phyloP scores from a whole-genome alignment of 2,113 vertebrate species.

The Megalops atlanticus region DNA sequence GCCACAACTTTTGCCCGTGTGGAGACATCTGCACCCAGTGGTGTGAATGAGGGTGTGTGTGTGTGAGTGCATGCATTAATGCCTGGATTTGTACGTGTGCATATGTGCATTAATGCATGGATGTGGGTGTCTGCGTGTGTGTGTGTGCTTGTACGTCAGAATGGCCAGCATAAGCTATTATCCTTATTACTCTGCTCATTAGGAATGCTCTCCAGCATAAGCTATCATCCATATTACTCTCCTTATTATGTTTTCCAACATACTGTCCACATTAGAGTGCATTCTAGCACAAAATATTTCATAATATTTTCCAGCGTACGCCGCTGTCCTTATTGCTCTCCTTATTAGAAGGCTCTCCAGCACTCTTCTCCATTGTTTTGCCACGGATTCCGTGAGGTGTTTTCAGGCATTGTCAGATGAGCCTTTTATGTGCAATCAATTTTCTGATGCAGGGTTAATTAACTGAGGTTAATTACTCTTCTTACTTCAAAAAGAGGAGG shows the following conservation, averaged over 20 bases:
- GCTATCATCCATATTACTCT: too few relatives aligned
- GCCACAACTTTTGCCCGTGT: too few relatives aligned
- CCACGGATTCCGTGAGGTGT: not conserved
- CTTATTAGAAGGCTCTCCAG: too few relatives aligned
- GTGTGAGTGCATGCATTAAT: too few relatives aligned
- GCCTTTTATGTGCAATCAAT: not conserved
- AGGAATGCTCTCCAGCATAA: too few relatives aligned
- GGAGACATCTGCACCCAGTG: too few relatives aligned
- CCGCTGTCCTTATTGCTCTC: too few relatives aligned
- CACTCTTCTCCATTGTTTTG: too few relatives aligned
- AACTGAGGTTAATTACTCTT: constrained; percentile 15
- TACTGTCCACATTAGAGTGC: not conserved
- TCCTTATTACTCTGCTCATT: too few relatives aligned
- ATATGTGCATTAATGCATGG: not conserved
- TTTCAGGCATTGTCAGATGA: not conserved
- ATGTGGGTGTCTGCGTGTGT: constrained; percentile 2
- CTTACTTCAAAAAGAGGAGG: not conserved
- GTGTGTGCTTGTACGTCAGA: not conserved
- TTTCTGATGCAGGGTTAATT: constrained; percentile 11
- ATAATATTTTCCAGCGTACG: too few relatives aligned
- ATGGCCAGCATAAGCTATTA: not conserved
- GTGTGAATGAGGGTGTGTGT: too few relatives aligned
- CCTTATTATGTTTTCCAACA: not conserved
- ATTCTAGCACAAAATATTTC: not conserved
- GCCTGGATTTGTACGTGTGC: too few relatives aligned